Evolutionary conservation across 1,140 invertebrate species (phyloP).

Genomic region (Bombus waltoni): DNA sequence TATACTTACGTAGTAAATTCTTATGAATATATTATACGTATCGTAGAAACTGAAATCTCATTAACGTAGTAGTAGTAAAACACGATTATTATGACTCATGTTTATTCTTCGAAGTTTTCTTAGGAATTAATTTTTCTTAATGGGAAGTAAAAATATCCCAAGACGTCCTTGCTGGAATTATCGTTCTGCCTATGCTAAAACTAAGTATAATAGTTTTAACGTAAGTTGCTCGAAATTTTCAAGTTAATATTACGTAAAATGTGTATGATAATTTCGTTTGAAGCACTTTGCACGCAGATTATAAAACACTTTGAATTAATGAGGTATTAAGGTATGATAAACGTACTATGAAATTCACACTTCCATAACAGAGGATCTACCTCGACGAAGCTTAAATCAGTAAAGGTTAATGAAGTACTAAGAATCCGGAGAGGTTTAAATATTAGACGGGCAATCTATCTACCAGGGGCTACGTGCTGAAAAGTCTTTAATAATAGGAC

Average conservation of each 20-base stretch:
- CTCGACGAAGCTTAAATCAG: neutral
- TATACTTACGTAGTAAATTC: no score
- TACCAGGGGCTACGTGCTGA: neutral
- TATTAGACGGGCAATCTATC: neutral
- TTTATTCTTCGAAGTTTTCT: no score
- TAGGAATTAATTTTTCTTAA: neutral
- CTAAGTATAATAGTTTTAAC: neutral
- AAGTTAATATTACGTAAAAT: no score
- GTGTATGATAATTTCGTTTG: neutral
- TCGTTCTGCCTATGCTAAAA: neutral
- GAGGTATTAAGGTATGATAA: neutral
- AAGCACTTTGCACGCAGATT: neutral
- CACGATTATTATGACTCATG: no score
- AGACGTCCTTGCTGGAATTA: neutral
- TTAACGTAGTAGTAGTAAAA: no score
- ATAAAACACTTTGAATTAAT: slow-evolving; percentile 7
- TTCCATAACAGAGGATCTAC: neutral
- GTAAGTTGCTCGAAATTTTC: neutral
- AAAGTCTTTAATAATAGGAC: slow-evolving; percentile 27
- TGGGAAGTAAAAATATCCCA: neutral
- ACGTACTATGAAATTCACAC: slow-evolving; percentile 16
- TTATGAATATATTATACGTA: no score
- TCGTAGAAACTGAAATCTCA: no score
- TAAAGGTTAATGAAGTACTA: slow-evolving; percentile 15
- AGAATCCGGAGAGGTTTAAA: slow-evolving; percentile 4